Base-by-base conservation (phyloP, 2,888 invertebrate species). In the Neria commutata region DNA sequence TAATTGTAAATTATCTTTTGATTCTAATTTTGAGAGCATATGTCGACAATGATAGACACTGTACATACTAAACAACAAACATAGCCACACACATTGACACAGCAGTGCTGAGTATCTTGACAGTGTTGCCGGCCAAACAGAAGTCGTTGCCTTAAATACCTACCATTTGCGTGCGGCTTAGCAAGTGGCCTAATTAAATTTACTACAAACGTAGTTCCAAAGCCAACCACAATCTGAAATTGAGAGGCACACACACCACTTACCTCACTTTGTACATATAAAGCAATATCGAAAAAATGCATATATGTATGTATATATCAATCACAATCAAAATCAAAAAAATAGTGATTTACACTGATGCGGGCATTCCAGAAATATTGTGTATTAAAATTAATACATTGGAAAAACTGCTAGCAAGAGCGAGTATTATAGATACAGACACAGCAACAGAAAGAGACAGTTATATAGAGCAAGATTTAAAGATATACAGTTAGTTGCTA, bases 211-310 rank as follows among this genome's bases (percentile, higher is more conserved):
- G 60, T 53, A 63, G 52, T 67, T 64, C 70, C 70, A 70, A 54
- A 70, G 63, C 62, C 67, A 67, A 66, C 66, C 66, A 64, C 68
- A 68, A 67, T 67, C 70, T 70, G 67, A 50, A 55, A 25, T 48
- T 48, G 48, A 55, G 40, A 55, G 47, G 24, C 54, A 55, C 40
- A 54, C 23, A 48, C 48, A 37, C 47, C 25, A 55, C 54, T 55
- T 55, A 55, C 54, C 54, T 55, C 54, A 14, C 21, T 53, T 42
- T 14, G 4, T 8, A 29, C 29, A 29, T 29, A 29, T 6, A 53
- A 29, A 53, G 8, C 24, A 45, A 14, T 51, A 14, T 34, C 21
- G 33, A 17, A 33, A 49, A 16, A 48, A 25, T 14, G 40, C 16
- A 48, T 48, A 8, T 48, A 17, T 48, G 14, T n/a, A 25, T 25